Evolutionary conservation across 2,113 vertebrate genomes (phyloP), one percentile per base, ranked within the genome.

Genomic region (Cathartes aura): DNA sequence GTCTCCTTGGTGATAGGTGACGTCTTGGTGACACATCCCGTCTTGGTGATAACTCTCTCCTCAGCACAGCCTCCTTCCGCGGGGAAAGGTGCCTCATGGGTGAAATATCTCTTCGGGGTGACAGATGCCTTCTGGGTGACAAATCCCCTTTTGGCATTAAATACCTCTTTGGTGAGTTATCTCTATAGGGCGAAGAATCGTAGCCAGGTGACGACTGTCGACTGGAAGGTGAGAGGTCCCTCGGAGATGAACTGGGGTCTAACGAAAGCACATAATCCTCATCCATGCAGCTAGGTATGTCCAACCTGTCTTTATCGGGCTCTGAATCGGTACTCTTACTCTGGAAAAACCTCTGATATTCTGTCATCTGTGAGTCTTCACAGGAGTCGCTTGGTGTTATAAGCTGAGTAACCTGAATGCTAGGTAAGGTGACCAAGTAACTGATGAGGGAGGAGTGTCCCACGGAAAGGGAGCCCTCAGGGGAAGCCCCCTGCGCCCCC

Each of bases 321-420:
- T 99, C 98, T 2, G 98, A 98, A 93, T 98, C 98, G 2, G 97
- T 98, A 94, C 98, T 98, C 82, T 98, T 98, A 86, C 97, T 98
- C 96, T 99, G 99, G 93, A 98, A 98, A 85, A 99, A 98, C 84
- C 98, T 98, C 96, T 99, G 99, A 94, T 99, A 99, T 73, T 99
- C 98, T 81, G 98, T 98, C 98, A 99, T 98, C 83, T 98, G 97
- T 14, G 98, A 97, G 73, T 99, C 99, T 89, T 98, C 98, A 64
- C 98, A 97, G 19, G 97, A 98, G 89, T 99, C 98, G 6, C 97
- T 98, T 87, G 98, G 97, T 42, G 98, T 98, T 97, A 99, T 96
- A 79, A 99, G 99, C 32, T 99, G 98, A 27, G 99, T 99, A 90
- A 99, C 99, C 97, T 99, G 99, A 98, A 99, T 99, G 88, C 99